Evolutionary conservation across 2,113 vertebrate genomes (phyloP).

Genomic region (Tragulus kanchil): DNA sequence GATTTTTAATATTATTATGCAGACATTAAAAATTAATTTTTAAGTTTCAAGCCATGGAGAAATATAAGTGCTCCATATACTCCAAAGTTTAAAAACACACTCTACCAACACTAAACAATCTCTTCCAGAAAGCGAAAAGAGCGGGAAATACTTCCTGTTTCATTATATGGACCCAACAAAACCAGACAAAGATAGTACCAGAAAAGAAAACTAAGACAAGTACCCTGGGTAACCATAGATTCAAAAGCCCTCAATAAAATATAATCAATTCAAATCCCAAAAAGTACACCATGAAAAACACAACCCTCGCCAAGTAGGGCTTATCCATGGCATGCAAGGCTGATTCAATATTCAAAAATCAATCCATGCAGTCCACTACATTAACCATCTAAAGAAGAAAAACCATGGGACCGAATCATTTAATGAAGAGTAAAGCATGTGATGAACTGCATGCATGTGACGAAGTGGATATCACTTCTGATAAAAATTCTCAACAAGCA

Average conservation of each 20-base stretch:
- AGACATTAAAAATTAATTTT: neutral
- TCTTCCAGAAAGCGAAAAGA: neutral
- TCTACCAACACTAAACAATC: neutral
- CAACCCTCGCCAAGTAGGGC: neutral
- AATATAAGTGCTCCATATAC: neutral
- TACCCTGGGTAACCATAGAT: neutral
- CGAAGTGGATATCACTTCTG: neutral
- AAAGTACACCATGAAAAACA: slow-evolving; percentile 19
- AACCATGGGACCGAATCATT: neutral
- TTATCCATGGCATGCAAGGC: neutral
- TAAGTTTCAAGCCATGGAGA: slow-evolving; percentile 5
- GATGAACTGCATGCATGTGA: neutral
- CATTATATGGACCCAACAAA: neutral
- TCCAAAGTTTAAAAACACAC: neutral
- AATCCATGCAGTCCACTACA: neutral
- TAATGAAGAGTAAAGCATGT: neutral
- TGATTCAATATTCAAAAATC: slow-evolving; percentile 22
- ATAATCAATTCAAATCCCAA: slow-evolving; percentile 33
- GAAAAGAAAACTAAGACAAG: neutral
- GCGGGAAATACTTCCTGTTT: neutral
- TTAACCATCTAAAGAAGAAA: slow-evolving; percentile 29
- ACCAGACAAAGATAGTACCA: neutral
- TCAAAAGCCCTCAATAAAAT: neutral
- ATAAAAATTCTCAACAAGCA: slow-evolving; percentile 39
- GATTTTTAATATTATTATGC: neutral